Evolutionary conservation across 2,113 vertebrate species (phyloP), one percentile per base, ranked within the genome.

Genomic region (Astatotilapia flaviijosephi): DNA sequence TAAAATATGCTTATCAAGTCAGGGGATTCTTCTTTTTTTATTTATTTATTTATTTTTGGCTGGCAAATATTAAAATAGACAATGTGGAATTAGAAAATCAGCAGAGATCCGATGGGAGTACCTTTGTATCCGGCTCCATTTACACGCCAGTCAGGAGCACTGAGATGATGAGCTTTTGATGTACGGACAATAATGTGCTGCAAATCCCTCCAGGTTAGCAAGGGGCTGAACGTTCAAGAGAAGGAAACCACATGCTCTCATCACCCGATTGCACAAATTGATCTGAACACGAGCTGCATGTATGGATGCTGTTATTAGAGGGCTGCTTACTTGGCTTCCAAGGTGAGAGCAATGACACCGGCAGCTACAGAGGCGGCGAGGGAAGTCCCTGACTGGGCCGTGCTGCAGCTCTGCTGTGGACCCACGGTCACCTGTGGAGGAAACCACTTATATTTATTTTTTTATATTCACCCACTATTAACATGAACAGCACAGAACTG

Each of bases 161-260:
- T 96, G 82, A 99, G 96, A 94, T 97, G 97, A 95, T 96, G 97
- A 84, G 97, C 91, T 91, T 97, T 97, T 86, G 98, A 98, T 84
- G 98, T 99, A 85, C 93, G 97, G 83, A 99, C 98, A 93, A 99
- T 98, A 91, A 99, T 98, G 95, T 99, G 99, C 94, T 99, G 98
- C 88, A 99, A 96, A 53, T 99, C 98, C 95, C 98, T 98, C 99
- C 99, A 99, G 89, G 97, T 99, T 91, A 99, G 96, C 94, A 95
- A 95, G n/a, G 97, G 97, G 95, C 99, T 99, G 95, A 86, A 82
- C 35, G 83, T 83, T 77, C 88, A 28, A 83, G 12, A 80, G 56
- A 86, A 35, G 42, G 62, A 70, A 85, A 55, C 58, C 75, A 83
- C 79, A 89, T n/a, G 5, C 9, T 28, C 40, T 75, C 56, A 49